Conservation (phyloP, 2,888 invertebrate genomes). For the Pheosia tremula region DNA sequence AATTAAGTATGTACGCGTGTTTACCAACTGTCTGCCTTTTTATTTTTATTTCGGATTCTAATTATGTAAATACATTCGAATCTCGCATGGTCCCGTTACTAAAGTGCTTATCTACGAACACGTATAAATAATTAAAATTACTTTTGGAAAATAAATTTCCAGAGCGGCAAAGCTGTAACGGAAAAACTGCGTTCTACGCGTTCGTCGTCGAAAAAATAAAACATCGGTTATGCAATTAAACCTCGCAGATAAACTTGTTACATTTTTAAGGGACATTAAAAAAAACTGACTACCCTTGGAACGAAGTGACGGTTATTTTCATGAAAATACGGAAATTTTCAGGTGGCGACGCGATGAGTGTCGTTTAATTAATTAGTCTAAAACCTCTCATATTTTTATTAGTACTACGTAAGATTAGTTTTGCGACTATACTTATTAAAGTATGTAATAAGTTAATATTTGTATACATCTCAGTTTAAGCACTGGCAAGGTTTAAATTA, state of each 20-base stretch:
- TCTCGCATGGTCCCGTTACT: conserved; percentile 10
- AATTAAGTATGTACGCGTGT: neutral
- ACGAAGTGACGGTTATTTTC: conserved; percentile 43
- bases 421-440: too few relatives aligned
- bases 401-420: too few relatives aligned
- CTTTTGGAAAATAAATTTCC: conserved; percentile 8
- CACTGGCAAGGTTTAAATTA: too few relatives aligned
- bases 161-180: conserved; percentile 14
- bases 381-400: conserved; percentile 19
- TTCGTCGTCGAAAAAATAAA: conserved; percentile 30
- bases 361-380: conserved; percentile 39
- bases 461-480: too few relatives aligned
- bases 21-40: neutral
- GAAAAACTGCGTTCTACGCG: conserved; percentile 25
- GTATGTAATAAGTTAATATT: too few relatives aligned
- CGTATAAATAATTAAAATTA: conserved; percentile 16
- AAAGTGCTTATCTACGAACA: neutral
- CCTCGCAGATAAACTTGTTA: conserved; percentile 52
- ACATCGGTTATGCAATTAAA: conserved; percentile 53
- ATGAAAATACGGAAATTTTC: conserved; percentile 35
- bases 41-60: neutral
- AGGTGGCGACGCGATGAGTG: conserved; percentile 42
- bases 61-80: conserved; percentile 12
- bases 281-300: conserved; percentile 46
- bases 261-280: conserved; percentile 46